phyloP scores from a whole-genome alignment of 2,113 vertebrate genomes.

The Pitta sordida region DNA sequence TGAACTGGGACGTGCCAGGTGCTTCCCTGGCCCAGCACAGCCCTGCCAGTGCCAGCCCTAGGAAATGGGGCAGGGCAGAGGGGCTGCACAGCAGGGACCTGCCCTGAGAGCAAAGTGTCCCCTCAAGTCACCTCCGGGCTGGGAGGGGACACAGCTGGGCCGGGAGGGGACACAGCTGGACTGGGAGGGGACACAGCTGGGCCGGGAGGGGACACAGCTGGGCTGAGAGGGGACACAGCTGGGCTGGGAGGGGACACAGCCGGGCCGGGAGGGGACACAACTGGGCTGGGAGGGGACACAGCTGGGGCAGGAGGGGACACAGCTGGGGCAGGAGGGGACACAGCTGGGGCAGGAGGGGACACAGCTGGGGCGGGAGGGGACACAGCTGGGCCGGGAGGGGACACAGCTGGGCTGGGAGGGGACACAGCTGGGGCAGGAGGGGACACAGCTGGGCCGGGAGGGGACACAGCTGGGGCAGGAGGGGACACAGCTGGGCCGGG shows the following conservation, averaged over 20 bases:
- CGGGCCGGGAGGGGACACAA: no score
- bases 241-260: neutral
- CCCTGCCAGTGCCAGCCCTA: no score
- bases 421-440: no score
- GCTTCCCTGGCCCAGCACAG: neutral
- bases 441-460: no score
- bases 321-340: neutral
- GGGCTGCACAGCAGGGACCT: accelerated
- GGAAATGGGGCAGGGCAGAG: neutral
- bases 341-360: no score
- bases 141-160: neutral
- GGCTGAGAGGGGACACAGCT: no score
- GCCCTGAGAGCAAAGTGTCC: neutral
- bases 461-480: no score
- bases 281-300: neutral
- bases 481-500: no score
- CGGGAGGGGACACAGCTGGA: neutral
- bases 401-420: neutral
- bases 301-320: neutral
- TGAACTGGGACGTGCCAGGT: neutral
- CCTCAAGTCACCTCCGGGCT: neutral
- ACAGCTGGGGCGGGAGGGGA: neutral
- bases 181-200: neutral
- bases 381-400: neutral
- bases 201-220: no score